phyloP scores from a whole-genome alignment of 1,140 invertebrate species.

The Nasonia vitripennis region DNA sequence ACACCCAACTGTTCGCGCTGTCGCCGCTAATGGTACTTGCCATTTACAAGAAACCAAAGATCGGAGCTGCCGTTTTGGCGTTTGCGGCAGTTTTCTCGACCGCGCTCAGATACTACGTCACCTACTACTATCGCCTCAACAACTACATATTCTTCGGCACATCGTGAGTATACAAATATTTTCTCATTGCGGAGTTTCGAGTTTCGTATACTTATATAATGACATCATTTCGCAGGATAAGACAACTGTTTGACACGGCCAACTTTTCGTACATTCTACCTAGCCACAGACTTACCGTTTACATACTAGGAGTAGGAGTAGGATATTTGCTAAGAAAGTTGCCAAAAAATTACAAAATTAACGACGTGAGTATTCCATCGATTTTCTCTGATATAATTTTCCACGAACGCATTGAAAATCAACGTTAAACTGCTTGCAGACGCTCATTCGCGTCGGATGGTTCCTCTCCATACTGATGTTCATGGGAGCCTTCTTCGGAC shows the following conservation, averaged over 20 bases:
- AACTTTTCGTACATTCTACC: slow-evolving; percentile 82
- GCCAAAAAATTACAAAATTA: slow-evolving; percentile 71
- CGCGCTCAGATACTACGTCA: slow-evolving; percentile 79
- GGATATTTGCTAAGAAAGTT: slow-evolving; percentile 78
- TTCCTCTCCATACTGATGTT: slow-evolving; percentile 71
- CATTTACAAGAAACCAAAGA: slow-evolving; percentile 79
- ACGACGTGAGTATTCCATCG: slow-evolving; percentile 61
- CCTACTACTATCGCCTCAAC: slow-evolving; percentile 79
- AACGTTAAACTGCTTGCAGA: slow-evolving; percentile 61
- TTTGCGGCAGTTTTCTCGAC: slow-evolving; percentile 79
- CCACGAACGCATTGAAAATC: neutral
- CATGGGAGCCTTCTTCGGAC: slow-evolving; percentile 77
- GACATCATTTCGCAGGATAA: slow-evolving; percentile 73
- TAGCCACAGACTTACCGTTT: slow-evolving; percentile 81
- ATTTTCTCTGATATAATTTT: neutral
- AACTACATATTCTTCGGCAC: slow-evolving; percentile 85
- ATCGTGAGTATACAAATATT: slow-evolving; percentile 77
- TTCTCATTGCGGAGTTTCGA: no score
- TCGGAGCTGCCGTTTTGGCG: slow-evolving; percentile 75
- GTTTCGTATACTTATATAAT: slow-evolving; percentile 20
- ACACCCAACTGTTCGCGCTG: slow-evolving; percentile 87
- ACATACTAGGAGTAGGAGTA: slow-evolving; percentile 80
- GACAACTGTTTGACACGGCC: slow-evolving; percentile 80
- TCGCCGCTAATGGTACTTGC: slow-evolving; percentile 82
- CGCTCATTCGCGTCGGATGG: slow-evolving; percentile 78